These are phyloP conservation scores for Micoletzkya japonica DNA, from an alignment of 2,888 invertebrate species.

Conservation along the genomic window DNA sequence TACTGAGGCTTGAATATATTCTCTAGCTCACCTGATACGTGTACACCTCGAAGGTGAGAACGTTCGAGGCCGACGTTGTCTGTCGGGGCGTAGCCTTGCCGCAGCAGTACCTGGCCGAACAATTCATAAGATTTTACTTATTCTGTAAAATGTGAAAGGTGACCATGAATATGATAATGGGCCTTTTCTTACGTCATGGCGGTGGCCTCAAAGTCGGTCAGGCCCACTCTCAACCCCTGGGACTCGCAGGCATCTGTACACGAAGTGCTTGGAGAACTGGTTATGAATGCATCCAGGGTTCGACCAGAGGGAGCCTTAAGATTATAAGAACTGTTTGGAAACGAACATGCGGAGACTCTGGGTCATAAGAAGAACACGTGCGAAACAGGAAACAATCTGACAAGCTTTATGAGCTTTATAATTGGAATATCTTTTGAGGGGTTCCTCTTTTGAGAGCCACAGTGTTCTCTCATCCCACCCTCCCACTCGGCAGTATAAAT, in stretches of 20 bases:
- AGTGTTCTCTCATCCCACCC: too few relatives aligned
- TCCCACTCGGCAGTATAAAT: too few relatives aligned
- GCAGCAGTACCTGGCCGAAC: slow-evolving; percentile 11
- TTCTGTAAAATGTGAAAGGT: not conserved
- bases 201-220: not conserved
- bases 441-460: too few relatives aligned
- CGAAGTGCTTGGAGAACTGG: slow-evolving; percentile 1
- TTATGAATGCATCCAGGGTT: slow-evolving; percentile 6
- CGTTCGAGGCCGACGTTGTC: not conserved
- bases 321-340: too few relatives aligned
- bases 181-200: slow-evolving; percentile 3
- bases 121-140: not conserved
- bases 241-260: slow-evolving; percentile 21
- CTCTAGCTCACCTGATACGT: slow-evolving; percentile 4
- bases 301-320: slow-evolving; percentile 19
- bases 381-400: too few relatives aligned
- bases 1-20: not conserved
- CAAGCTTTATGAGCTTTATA: too few relatives aligned
- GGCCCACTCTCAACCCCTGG: slow-evolving; percentile 8
- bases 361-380: too few relatives aligned
- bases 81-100: slow-evolving; percentile 11
- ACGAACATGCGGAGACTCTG: too few relatives aligned
- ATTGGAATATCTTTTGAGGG: too few relatives aligned
- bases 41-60: slow-evolving; percentile 12
- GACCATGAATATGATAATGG: not conserved